Conservation (phyloP, 2,888 invertebrate genomes). For the Atrina japonica region DNA sequence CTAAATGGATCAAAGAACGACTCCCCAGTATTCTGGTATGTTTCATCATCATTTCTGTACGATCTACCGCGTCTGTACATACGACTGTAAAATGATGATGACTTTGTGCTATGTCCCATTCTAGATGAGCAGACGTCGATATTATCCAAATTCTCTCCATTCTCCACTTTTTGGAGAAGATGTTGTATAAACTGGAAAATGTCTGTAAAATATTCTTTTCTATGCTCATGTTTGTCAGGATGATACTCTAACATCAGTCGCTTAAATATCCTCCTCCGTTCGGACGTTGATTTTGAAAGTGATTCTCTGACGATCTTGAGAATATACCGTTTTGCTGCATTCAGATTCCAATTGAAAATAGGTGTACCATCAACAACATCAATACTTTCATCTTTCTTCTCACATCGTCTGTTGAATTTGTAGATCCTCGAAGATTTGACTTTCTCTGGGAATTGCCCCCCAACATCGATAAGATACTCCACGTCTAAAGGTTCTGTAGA, state of each 20-base stretch:
- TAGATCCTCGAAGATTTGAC: slow-evolving; percentile 15
- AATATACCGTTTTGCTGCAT: slow-evolving; percentile 6
- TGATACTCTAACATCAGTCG: slow-evolving; percentile 59
- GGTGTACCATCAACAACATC: background rate
- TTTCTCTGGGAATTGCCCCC: background rate
- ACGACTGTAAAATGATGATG: background rate
- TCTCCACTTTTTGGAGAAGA: slow-evolving; percentile 44
- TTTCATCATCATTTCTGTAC: background rate
- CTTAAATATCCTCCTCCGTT: slow-evolving; percentile 41
- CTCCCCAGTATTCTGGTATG: background rate
- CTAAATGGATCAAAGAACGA: background rate
- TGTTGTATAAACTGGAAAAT: slow-evolving; percentile 54
- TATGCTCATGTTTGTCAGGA: slow-evolving; percentile 59
- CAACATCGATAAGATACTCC: slow-evolving; percentile 16
- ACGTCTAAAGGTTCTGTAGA: background rate
- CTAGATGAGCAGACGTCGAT: background rate
- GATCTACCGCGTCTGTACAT: background rate
- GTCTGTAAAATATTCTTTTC: slow-evolving; percentile 45
- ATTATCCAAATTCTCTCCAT: slow-evolving; percentile 32
- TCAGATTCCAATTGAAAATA: background rate
- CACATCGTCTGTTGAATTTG: background rate
- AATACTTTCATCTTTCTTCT: background rate
- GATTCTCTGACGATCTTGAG: slow-evolving; percentile 13
- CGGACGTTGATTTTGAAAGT: background rate
- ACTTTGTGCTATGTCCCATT: background rate